phyloP scores from a whole-genome alignment of 1,140 invertebrate species.

The Theocolax elegans region DNA sequence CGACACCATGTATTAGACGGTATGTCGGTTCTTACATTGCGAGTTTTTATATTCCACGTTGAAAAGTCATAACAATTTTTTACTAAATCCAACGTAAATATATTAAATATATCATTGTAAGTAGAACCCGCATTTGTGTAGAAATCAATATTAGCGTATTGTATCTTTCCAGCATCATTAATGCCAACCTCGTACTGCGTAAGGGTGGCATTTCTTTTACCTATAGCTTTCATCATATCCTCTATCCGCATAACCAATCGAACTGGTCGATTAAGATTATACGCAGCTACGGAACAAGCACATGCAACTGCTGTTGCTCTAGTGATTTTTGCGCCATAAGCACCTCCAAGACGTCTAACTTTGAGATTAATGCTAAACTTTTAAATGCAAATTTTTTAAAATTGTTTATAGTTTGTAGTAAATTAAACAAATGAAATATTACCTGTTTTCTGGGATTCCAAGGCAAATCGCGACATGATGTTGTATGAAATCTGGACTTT shows the following conservation, averaged over 20 bases:
- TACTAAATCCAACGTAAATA: conserved; percentile 50
- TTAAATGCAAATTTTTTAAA: too few species aligned
- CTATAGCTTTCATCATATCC: conserved; percentile 74
- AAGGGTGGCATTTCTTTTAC: conserved; percentile 72
- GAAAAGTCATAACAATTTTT: conserved; percentile 71
- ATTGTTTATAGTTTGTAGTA: too few species aligned
- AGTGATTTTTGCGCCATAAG: conserved; percentile 77
- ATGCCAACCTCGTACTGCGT: conserved; percentile 77
- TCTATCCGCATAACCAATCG: conserved; percentile 74
- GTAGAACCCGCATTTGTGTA: conserved; percentile 74
- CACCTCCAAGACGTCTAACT: conserved; percentile 77
- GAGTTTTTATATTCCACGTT: conserved; percentile 69
- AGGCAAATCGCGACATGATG: conserved; percentile 72
- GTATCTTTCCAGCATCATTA: conserved; percentile 74
- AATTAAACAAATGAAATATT: not conserved
- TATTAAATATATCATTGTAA: conserved; percentile 63
- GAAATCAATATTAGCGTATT: conserved; percentile 72
- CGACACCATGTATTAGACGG: conserved; percentile 72
- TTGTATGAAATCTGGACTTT: conserved; percentile 76
- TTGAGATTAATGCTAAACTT: conserved; percentile 71
- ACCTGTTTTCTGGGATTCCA: conserved; percentile 63
- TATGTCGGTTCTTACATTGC: conserved; percentile 72
- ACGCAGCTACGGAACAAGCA: conserved; percentile 74
- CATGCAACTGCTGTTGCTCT: conserved; percentile 69
- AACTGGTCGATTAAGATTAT: conserved; percentile 72